phyloP scores from a whole-genome alignment of 2,888 invertebrate species.

The Trissolcus brochymenae region DNA sequence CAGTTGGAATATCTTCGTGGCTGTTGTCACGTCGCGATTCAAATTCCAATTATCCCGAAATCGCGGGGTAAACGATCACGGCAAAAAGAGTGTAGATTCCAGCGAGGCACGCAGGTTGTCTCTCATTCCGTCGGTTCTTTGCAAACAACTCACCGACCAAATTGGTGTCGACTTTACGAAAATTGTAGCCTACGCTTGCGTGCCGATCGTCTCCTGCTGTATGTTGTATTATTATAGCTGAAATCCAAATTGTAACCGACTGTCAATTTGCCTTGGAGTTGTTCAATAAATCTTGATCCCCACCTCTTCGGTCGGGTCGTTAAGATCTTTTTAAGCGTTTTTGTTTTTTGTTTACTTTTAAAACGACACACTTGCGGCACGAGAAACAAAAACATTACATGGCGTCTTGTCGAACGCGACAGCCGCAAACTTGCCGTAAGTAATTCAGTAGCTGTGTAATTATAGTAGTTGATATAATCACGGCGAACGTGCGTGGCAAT shows the following conservation, averaged over 20 bases:
- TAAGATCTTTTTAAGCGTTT: slow-evolving; percentile 8
- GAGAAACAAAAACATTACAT: slow-evolving; percentile 21
- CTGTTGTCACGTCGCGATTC: slow-evolving; percentile 6
- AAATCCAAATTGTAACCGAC: slow-evolving; percentile 5
- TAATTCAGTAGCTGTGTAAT: slow-evolving; percentile 53
- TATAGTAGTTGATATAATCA: slow-evolving; percentile 51
- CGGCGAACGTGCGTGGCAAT: slow-evolving; percentile 37
- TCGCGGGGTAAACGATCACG: neutral
- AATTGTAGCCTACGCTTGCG: slow-evolving; percentile 66
- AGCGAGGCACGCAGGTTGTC: slow-evolving; percentile 64
- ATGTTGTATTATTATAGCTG: slow-evolving; percentile 41
- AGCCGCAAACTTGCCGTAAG: slow-evolving; percentile 30
- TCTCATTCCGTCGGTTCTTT: slow-evolving; percentile 65
- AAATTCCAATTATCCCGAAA: slow-evolving; percentile 4
- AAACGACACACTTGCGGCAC: neutral
- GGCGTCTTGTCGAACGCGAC: slow-evolving; percentile 24
- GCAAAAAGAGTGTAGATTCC: neutral
- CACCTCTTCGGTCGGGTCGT: neutral
- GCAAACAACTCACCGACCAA: slow-evolving; percentile 64
- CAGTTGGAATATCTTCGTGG: neutral
- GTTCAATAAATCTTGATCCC: slow-evolving; percentile 19
- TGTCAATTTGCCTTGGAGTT: neutral
- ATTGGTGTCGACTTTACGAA: slow-evolving; percentile 66
- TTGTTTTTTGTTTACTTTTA: neutral
- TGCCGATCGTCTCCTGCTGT: slow-evolving; percentile 67